Conservation (phyloP, 2,888 invertebrate genomes). For the Serrognathus titanus region DNA sequence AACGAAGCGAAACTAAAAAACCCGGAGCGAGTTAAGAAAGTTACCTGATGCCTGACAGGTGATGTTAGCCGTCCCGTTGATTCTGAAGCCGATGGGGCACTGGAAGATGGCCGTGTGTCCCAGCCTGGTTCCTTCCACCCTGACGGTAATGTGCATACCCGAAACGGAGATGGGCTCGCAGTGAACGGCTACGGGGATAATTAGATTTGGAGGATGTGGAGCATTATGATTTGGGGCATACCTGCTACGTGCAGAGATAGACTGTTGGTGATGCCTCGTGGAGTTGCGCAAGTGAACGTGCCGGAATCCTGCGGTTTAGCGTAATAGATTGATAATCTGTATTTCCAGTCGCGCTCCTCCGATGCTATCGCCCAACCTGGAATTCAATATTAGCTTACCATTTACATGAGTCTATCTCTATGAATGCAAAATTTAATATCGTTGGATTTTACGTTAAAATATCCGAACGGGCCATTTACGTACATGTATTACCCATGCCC, state of each 20-base stretch:
- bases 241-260: constrained; percentile 73
- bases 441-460: no score
- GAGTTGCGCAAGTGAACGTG: constrained; percentile 79
- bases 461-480: no score
- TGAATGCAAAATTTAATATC: no score
- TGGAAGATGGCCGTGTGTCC: constrained; percentile 74
- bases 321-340: constrained; percentile 76
- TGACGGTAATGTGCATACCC: constrained; percentile 62
- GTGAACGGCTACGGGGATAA: constrained; percentile 53
- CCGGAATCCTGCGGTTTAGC: constrained; percentile 81
- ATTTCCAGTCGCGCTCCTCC: constrained; percentile 76
- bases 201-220: constrained; percentile 10
- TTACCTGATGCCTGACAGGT: constrained; percentile 78
- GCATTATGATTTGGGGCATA: constrained; percentile 48
- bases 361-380: constrained; percentile 71
- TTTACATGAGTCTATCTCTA: no score
- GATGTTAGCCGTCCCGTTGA: constrained; percentile 73
- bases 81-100: constrained; percentile 76
- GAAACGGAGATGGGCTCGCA: constrained; percentile 62
- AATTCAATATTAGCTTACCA: neutral
- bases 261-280: constrained; percentile 75
- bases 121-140: constrained; percentile 73
- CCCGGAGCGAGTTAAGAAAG: constrained; percentile 12
- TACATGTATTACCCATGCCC: no score
- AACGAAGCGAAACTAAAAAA: neutral